Conservation (phyloP, 2,113 vertebrate species). For the Antennarius striatus region DNA sequence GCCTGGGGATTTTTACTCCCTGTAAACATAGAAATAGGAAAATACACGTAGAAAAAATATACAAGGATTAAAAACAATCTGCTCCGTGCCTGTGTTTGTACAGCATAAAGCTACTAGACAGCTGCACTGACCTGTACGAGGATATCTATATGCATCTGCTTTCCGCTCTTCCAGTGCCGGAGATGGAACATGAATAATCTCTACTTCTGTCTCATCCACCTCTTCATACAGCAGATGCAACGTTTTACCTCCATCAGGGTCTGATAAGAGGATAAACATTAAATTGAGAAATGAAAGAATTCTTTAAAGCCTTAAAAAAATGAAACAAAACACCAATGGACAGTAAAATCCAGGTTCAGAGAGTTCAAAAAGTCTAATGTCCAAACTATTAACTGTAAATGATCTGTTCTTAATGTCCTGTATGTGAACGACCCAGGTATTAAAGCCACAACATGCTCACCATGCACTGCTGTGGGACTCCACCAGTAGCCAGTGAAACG, state of each 20-base stretch:
- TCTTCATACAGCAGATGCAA: conserved; percentile 92
- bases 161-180: conserved; percentile 94
- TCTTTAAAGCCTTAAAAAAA: neutral
- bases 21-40: conserved; percentile 53
- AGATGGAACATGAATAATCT: conserved; percentile 95
- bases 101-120: neutral
- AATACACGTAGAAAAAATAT: neutral
- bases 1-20: conserved; percentile 97
- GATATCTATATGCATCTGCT: conserved; percentile 95
- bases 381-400: no score
- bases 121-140: conserved; percentile 86
- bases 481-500: conserved; percentile 98
- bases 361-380: no score
- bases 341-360: no score
- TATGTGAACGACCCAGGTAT: neutral
- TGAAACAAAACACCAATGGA: no score
- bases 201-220: conserved; percentile 95
- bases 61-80: neutral
- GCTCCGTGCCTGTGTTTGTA: neutral
- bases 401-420: no score
- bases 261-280: conserved; percentile 57
- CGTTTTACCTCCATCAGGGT: conserved; percentile 83
- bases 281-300: neutral
- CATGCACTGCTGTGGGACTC: conserved; percentile 88
- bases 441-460: conserved; percentile 67